Evolutionary conservation across 2,888 invertebrate species (phyloP).

Genomic region (Thecocarcelia acutangulata): DNA sequence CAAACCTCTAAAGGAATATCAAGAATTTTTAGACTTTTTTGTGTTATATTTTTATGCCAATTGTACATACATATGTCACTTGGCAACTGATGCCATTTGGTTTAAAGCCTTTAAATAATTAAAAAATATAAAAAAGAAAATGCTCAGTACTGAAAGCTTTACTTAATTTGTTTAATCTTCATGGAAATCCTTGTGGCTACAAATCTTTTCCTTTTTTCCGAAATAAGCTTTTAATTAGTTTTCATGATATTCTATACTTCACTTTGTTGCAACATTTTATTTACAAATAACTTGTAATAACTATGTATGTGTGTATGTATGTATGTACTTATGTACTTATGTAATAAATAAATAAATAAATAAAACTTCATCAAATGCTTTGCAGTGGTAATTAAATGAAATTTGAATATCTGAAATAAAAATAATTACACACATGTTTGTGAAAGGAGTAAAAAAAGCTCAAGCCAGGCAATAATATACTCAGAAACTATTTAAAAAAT

Average conservation of each 20-base stretch:
- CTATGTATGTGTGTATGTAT: not conserved
- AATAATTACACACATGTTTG: slow-evolving; percentile 7
- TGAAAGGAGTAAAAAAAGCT: not conserved
- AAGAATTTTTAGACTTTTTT: too few relatives aligned
- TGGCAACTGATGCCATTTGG: too few relatives aligned
- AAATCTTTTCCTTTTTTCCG: not conserved
- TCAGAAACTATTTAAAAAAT: not conserved
- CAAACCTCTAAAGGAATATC: too few relatives aligned
- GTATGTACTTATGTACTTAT: too few relatives aligned
- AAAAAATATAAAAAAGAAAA: too few relatives aligned
- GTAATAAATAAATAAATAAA: too few relatives aligned
- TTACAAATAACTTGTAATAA: not conserved
- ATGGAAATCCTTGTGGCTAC: too few relatives aligned
- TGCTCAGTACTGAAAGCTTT: too few relatives aligned
- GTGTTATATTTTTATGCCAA: too few relatives aligned
- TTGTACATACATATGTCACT: too few relatives aligned
- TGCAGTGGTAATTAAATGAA: slow-evolving; percentile 29
- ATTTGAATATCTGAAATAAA: slow-evolving; percentile 20
- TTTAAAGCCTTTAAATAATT: too few relatives aligned
- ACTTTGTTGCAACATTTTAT: not conserved
- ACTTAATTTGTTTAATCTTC: too few relatives aligned
- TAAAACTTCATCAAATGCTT: not conserved
- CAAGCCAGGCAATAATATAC: not conserved
- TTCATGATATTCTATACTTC: not conserved
- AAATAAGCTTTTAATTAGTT: not conserved